These are phyloP conservation scores for Eptesicus fuscus DNA, from an alignment of 2,113 vertebrate genomes.

Conservation along the genomic window DNA sequence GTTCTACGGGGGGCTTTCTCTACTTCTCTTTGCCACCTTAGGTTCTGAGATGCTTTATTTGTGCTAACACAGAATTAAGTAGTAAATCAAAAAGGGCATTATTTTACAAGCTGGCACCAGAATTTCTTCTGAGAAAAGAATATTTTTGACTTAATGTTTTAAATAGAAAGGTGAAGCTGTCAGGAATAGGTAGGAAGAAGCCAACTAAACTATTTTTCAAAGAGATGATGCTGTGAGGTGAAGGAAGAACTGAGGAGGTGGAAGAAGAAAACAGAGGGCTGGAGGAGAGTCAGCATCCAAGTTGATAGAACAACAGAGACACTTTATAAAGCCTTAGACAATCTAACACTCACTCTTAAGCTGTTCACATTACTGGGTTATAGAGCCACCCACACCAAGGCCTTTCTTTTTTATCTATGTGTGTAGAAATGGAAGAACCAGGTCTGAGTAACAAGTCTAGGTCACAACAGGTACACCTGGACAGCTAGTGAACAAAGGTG, in stretches of 20 bases:
- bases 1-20: background rate
- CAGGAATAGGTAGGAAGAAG: background rate
- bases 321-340: background rate
- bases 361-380: background rate
- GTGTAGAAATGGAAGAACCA: background rate
- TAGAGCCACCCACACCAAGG: background rate
- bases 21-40: background rate
- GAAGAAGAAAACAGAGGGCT: background rate
- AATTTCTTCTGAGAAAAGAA: background rate
- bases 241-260: background rate
- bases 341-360: background rate
- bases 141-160: background rate
- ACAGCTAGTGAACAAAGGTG: background rate
- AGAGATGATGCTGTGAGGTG: background rate
- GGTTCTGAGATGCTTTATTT: background rate
- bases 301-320: background rate
- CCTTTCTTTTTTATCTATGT: background rate
- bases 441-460: background rate
- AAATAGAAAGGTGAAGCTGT: background rate
- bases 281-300: background rate
- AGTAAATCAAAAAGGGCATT: background rate
- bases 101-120: background rate
- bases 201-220: background rate
- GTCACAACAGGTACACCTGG: accelerated
- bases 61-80: background rate